These are phyloP conservation scores for Heterohyrax brucei DNA, from an alignment of 2,797 vertebrate species.

Conservation along the genomic window DNA sequence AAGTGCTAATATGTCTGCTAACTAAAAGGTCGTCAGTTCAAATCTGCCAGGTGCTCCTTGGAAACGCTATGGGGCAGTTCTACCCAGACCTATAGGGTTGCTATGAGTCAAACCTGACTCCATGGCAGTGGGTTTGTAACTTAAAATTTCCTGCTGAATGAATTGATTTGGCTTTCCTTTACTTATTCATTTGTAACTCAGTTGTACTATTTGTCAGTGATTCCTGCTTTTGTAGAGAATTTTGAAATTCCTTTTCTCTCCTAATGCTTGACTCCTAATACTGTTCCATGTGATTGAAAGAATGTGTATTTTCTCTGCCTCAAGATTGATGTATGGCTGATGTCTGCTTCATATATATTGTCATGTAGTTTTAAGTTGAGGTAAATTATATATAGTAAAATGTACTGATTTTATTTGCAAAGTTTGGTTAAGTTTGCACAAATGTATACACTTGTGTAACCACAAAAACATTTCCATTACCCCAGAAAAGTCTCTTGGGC, in stretches of 20 bases:
- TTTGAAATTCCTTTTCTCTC: neutral
- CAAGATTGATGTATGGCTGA: neutral
- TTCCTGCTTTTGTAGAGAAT: neutral
- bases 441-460: neutral
- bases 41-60: too few relatives aligned
- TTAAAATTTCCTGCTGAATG: neutral
- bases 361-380: neutral
- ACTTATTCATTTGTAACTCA: neutral
- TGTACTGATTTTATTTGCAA: neutral
- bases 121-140: neutral
- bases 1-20: too few relatives aligned
- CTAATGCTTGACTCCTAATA: neutral
- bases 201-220: neutral
- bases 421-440: neutral
- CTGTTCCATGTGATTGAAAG: neutral
- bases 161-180: neutral
- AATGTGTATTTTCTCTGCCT: neutral
- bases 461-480: neutral
- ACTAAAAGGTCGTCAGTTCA: too few relatives aligned
- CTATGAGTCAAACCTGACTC: too few relatives aligned
- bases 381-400: constrained; percentile 35
- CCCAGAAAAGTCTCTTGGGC: neutral
- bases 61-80: too few relatives aligned
- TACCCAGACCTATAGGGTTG: too few relatives aligned
- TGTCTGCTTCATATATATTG: neutral